Percentiles rank a stretch among this genome's conserved stretches.
Conservation (phyloP, 2,113 vertebrate genomes). For the Rhinichthys klamathensis region DNA sequence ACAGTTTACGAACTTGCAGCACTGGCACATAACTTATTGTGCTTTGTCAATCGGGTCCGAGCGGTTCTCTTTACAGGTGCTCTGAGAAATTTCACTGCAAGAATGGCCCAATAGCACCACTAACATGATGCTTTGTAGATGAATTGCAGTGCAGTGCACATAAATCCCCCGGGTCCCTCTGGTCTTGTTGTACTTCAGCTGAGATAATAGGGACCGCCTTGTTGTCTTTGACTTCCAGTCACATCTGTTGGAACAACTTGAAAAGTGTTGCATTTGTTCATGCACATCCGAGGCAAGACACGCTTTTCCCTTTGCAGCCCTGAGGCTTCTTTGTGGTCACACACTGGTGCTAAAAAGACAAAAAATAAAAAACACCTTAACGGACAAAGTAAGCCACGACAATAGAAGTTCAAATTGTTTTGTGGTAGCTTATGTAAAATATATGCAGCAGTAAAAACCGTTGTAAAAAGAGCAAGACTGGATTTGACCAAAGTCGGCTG, state of each 20-base stretch:
- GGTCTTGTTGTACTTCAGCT: not conserved
- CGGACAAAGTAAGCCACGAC: not conserved
- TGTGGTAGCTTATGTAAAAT: conserved; percentile 14
- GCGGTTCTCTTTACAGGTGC: conserved; percentile 20
- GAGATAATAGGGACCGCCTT: not conserved
- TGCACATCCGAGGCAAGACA: not conserved
- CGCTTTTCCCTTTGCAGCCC: not conserved
- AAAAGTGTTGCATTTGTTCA: not conserved
- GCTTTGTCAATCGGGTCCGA: not conserved
- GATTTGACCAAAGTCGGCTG: not conserved
- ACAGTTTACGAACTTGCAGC: conserved; percentile 16
- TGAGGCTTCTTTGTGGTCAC: not conserved
- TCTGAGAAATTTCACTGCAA: conserved; percentile 6
- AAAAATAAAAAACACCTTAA: conserved; percentile 1
- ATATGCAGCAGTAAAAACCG: not conserved
- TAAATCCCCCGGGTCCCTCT: not conserved
- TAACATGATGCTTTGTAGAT: not conserved
- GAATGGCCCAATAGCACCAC: not conserved
- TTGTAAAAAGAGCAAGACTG: conserved; percentile 12
- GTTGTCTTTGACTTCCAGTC: conserved; percentile 26
- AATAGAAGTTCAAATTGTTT: not conserved
- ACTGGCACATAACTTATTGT: conserved; percentile 12
- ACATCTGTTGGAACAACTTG: conserved; percentile 20
- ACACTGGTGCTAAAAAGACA: conserved; percentile 39
- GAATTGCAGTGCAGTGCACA: not conserved